Conservation (phyloP, 1,140 invertebrate genomes). For the Halesus radiatus region DNA sequence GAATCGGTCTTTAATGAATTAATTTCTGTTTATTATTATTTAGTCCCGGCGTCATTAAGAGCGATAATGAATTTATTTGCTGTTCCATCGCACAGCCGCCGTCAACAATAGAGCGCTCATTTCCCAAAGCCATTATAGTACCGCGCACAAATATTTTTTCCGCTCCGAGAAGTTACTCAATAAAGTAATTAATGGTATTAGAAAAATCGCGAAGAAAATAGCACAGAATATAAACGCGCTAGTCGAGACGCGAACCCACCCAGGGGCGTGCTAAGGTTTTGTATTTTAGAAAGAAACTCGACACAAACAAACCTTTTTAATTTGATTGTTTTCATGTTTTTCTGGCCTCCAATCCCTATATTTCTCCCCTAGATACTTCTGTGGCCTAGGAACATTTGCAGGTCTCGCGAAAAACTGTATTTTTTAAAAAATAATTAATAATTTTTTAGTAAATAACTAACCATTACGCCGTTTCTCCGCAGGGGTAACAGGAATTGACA, state of each 20-base stretch:
- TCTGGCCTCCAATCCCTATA: too few species aligned
- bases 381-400: too few species aligned
- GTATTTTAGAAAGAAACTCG: too few species aligned
- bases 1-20: constrained; percentile 41
- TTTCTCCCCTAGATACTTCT: too few species aligned
- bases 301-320: too few species aligned
- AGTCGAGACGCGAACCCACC: background rate
- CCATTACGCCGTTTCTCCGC: too few species aligned
- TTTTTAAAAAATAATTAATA: too few species aligned
- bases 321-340: too few species aligned
- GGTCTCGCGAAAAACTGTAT: too few species aligned
- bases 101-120: constrained; percentile 28
- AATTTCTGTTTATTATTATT: constrained; percentile 37
- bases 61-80: constrained; percentile 50
- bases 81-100: background rate
- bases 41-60: constrained; percentile 36
- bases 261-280: background rate
- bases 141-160: constrained; percentile 42
- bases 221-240: constrained; percentile 4
- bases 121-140: constrained; percentile 40
- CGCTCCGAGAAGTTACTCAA: constrained; percentile 34
- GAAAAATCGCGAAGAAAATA: constrained; percentile 14
- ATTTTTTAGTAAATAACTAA: too few species aligned
- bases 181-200: constrained; percentile 43
- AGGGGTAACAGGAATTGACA: too few species aligned